Evolutionary conservation across 2,797 vertebrate species (phyloP).

Genomic region (Smutsia temminckii): DNA sequence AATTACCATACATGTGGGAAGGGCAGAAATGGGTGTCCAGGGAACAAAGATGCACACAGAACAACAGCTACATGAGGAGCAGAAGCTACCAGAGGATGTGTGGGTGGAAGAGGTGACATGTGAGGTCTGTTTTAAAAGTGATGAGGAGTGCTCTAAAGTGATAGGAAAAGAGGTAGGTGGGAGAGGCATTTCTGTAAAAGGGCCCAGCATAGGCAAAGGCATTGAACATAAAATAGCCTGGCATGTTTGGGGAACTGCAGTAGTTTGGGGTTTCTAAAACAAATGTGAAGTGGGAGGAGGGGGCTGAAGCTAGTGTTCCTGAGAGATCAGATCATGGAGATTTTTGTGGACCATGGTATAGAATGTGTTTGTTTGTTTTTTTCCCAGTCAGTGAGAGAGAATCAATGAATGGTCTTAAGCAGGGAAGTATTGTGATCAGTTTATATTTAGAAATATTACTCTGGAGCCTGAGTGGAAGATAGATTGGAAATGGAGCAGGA

Average conservation of each 20-base stretch:
- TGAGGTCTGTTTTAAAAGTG: background rate
- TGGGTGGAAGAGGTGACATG: background rate
- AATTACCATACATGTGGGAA: background rate
- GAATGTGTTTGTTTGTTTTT: background rate
- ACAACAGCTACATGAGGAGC: background rate
- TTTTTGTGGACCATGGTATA: background rate
- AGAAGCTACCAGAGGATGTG: background rate
- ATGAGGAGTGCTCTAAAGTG: background rate
- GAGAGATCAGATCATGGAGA: background rate
- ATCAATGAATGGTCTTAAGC: background rate
- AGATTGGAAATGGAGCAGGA: background rate
- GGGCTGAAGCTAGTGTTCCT: background rate
- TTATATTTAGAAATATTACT: background rate
- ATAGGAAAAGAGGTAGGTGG: background rate
- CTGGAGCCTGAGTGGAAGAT: background rate
- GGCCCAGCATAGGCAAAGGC: background rate
- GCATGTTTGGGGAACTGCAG: background rate
- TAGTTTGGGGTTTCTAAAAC: conserved; percentile 1
- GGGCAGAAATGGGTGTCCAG: background rate
- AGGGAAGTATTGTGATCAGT: background rate
- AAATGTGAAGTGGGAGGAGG: background rate
- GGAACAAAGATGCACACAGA: background rate
- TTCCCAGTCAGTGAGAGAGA: background rate
- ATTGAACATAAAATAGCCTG: background rate
- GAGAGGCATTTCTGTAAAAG: background rate